Evolutionary conservation across 2,888 invertebrate genomes (phyloP), one percentile per base, ranked within the genome.

Genomic region (Callosobruchus maculatus): DNA sequence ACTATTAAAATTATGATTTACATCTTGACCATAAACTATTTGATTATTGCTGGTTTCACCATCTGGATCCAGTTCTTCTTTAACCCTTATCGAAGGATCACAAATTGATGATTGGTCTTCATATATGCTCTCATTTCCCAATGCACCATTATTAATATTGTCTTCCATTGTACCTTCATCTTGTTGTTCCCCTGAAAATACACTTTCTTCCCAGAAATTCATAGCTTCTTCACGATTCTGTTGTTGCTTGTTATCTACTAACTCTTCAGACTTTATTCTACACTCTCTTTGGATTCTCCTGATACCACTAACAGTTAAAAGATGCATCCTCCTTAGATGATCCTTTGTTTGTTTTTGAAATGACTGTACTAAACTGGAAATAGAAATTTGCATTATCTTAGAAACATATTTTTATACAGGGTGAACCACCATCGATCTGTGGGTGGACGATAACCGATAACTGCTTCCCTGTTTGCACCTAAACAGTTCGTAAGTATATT

Each of bases 341-440:
- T 71, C 72, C 26, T 70, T 73, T 69, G 70, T 73, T 66, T 73
- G 71, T 67, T 75, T 73, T 18, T 72, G 73, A 67, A 73, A 71
- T n/a, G 73, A 72, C 66, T 73, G 71, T 71, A 49, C 49, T 49
- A 49, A 13, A 18, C 49, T 49, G 49, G 13, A 49, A 49, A 49
- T 49, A 49, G 1, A 49, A 13, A 49, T 1, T 13, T 7, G 49
- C 13, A 13, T 49, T n/a, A n/a, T n/a, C n/a, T n/a, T n/a, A n/a
- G n/a, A n/a, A n/a, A n/a, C n/a, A n/a, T n/a, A n/a, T n/a, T n/a
- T n/a, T n/a, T n/a, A n/a, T n/a, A n/a, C n/a, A n/a, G n/a, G n/a
- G n/a, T n/a, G n/a, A n/a, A n/a, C n/a, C n/a, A n/a, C n/a, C n/a
- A n/a, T n/a, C n/a, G n/a, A n/a, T n/a, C n/a, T n/a, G n/a, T n/a